Conservation (phyloP, 2,888 invertebrate genomes). For the Nasonia oneida region DNA sequence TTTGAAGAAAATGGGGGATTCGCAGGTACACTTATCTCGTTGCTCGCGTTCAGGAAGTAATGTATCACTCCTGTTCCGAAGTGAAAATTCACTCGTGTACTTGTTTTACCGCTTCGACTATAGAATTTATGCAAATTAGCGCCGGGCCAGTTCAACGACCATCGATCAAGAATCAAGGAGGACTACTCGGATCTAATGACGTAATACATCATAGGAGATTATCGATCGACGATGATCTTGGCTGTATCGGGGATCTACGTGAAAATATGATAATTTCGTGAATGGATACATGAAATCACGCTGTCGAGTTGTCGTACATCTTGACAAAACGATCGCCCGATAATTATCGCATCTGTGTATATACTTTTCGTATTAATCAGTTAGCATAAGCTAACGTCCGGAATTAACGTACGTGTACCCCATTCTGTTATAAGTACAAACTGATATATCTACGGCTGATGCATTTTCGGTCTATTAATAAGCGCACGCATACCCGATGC, state of each 20-base stretch:
- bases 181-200: background rate
- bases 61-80: background rate
- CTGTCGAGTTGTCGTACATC: background rate
- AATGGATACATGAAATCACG: constrained; percentile 24
- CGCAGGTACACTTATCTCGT: background rate
- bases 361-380: background rate
- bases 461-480: background rate
- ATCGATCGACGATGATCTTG: constrained; percentile 21
- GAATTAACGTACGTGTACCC: background rate
- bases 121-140: background rate
- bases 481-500: background rate
- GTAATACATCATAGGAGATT: constrained; percentile 12
- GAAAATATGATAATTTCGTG: background rate
- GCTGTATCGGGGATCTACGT: background rate
- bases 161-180: background rate
- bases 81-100: background rate
- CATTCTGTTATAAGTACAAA: background rate
- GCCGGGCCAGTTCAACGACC: background rate
- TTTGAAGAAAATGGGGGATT: background rate
- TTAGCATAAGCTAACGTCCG: background rate
- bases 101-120: background rate
- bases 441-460: background rate
- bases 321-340: background rate
- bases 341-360: background rate
- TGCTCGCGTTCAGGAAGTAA: background rate